Percentiles rank a stretch among this genome's conserved stretches.
These are phyloP conservation scores for Bhutanitis thaidina DNA, from an alignment of 2,888 invertebrate genomes.

Conservation along the genomic window DNA sequence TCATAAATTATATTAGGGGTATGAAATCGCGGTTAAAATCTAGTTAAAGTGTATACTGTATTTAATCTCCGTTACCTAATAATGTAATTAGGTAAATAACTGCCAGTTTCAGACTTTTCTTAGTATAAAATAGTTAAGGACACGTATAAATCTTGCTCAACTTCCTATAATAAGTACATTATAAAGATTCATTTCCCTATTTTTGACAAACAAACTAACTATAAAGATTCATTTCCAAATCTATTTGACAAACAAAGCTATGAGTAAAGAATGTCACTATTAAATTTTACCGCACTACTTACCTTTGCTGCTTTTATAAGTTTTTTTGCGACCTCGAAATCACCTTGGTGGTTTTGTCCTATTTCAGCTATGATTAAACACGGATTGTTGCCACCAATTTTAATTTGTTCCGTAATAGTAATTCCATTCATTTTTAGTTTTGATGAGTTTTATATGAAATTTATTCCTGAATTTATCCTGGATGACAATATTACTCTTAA, in stretches of 20 bases:
- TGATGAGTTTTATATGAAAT: background rate
- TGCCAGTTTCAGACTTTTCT: no score
- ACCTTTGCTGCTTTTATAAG: conserved; percentile 88
- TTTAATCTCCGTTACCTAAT: no score
- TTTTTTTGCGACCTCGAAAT: conserved; percentile 84
- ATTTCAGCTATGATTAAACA: conserved; percentile 91
- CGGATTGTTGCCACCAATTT: conserved; percentile 68
- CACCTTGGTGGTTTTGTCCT: conserved; percentile 93
- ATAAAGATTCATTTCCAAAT: background rate
- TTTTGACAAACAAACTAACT: background rate
- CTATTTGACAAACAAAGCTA: background rate
- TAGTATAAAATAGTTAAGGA: no score
- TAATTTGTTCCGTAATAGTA: conserved; percentile 63
- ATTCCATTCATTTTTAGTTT: conserved; percentile 60
- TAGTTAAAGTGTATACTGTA: no score
- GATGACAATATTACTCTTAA: background rate
- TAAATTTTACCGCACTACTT: conserved; percentile 34
- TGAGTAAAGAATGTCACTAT: no score
- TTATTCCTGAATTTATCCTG: no score
- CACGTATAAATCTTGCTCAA: no score
- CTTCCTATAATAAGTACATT: no score
- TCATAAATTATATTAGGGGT: no score
- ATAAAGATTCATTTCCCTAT: background rate
- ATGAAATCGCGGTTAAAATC: no score
- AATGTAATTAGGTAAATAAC: no score